Evolutionary conservation across 2,797 vertebrate species (phyloP).

Genomic region (Acrossocheilus wenchowensis): DNA sequence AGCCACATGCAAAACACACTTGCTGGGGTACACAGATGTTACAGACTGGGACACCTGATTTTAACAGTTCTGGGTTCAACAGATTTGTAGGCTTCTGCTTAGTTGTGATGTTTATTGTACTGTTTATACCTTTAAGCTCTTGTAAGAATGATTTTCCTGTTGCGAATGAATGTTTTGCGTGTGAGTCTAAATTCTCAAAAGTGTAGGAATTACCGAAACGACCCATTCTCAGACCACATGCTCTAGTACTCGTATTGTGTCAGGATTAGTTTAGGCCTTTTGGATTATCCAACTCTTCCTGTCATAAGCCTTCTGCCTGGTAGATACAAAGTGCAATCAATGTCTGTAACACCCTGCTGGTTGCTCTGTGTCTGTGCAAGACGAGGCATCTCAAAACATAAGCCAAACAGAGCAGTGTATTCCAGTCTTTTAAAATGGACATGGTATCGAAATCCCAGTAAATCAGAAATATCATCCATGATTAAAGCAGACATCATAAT

Average conservation of each 20-base stretch:
- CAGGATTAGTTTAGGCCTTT: conserved; percentile 13
- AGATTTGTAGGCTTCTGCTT: not conserved
- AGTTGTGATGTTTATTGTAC: not conserved
- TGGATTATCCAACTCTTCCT: conserved; percentile 32
- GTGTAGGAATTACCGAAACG: not conserved
- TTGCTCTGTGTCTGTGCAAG: not conserved
- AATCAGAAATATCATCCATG: conserved; percentile 1
- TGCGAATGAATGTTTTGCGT: not conserved
- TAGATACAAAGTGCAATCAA: conserved; percentile 16
- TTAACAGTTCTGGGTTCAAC: not conserved
- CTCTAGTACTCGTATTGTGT: not conserved
- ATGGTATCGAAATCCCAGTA: not conserved
- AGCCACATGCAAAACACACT: not conserved
- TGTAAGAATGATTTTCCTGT: not conserved
- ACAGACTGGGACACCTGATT: not conserved
- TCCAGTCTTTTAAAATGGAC: not conserved
- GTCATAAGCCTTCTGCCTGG: not conserved
- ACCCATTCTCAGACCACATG: not conserved
- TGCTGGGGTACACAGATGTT: not conserved
- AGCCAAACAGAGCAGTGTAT: not conserved
- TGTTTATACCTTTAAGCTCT: not conserved
- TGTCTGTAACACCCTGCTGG: not conserved
- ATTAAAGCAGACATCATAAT: not conserved
- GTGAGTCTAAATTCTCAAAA: not conserved
- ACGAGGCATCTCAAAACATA: not conserved